Evolutionary conservation across 1,140 invertebrate genomes (phyloP).

Genomic region (Eriosoma lanigerum): DNA sequence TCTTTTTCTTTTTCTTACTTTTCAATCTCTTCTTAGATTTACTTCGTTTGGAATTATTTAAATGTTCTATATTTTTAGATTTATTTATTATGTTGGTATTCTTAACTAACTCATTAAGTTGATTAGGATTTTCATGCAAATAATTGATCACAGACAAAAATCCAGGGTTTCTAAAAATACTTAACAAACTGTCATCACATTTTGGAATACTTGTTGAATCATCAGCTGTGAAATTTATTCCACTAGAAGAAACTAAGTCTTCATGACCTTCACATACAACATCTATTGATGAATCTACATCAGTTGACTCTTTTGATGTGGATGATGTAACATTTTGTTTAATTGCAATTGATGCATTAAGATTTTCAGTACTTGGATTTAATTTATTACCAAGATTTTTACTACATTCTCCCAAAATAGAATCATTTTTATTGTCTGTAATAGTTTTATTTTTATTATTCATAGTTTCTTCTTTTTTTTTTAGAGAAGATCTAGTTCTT

Average conservation of each 20-base stretch:
- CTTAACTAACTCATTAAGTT: neutral
- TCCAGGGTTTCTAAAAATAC: neutral
- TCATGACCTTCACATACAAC: neutral
- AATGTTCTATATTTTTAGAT: neutral
- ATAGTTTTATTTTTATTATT: neutral
- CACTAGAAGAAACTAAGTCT: slow-evolving; percentile 30
- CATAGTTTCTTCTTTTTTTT: neutral
- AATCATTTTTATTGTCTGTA: neutral
- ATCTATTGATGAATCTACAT: neutral
- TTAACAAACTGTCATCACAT: neutral
- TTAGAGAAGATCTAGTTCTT: slow-evolving; percentile 12
- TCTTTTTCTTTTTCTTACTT: neutral
- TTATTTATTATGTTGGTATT: neutral
- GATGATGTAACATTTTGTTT: slow-evolving; percentile 32
- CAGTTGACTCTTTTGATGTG: slow-evolving; percentile 24
- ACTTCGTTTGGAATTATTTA: neutral
- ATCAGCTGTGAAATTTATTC: slow-evolving; percentile 28
- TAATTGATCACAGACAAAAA: neutral
- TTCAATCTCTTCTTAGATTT: slow-evolving; percentile 5
- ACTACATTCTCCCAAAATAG: neutral
- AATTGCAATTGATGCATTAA: neutral
- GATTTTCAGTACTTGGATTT: neutral
- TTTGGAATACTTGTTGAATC: neutral
- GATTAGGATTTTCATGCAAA: neutral
- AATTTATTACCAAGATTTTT: neutral